Evolutionary conservation across 2,888 invertebrate genomes (phyloP).

Genomic region (Mantis religiosa): DNA sequence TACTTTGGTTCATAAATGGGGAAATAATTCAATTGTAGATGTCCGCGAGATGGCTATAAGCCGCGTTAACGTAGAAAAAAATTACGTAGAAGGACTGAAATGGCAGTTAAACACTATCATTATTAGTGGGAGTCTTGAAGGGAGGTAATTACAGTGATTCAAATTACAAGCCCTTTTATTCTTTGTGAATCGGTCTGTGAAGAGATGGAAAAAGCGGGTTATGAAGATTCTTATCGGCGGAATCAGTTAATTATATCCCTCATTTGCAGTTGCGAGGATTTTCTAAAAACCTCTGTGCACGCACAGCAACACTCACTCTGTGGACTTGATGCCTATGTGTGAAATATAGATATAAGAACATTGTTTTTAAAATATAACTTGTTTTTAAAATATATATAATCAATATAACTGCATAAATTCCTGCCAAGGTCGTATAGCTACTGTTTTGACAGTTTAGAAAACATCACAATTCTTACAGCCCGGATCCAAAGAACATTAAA

Average conservation of each 20-base stretch:
- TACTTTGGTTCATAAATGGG: background rate
- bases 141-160: background rate
- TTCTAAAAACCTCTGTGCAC: background rate
- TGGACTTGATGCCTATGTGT: background rate
- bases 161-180: background rate
- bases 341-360: too few relatives aligned
- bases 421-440: too few relatives aligned
- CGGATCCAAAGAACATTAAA: too few relatives aligned
- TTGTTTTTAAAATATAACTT: too few relatives aligned
- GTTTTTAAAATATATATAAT: too few relatives aligned
- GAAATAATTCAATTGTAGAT: background rate
- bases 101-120: background rate
- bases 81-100: background rate
- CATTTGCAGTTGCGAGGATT: background rate
- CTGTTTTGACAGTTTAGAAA: too few relatives aligned
- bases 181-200: background rate
- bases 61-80: background rate
- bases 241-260: background rate
- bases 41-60: background rate
- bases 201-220: background rate
- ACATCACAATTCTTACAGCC: too few relatives aligned
- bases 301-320: background rate
- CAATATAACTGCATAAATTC: too few relatives aligned
- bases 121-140: background rate
- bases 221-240: background rate